Base-by-base conservation (phyloP, 2,113 vertebrate genomes). In the Ivindomyrus marchei region DNA sequence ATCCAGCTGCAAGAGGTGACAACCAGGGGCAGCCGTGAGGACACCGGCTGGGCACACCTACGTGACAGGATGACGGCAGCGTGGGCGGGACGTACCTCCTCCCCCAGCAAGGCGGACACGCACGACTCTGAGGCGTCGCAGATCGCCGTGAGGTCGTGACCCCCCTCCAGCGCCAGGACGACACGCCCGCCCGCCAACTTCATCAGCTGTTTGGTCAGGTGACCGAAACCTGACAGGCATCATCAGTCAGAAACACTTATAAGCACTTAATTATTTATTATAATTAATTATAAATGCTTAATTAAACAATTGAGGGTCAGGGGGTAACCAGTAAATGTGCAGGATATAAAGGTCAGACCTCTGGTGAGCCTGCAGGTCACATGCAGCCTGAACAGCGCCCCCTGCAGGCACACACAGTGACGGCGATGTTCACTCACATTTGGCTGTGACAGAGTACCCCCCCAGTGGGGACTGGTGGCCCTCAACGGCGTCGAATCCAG, bases 191-290 rank as follows among this genome's bases (percentile, higher is more conserved):
- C 96, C 0, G 97, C 97, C 94, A 97, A 90, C 83, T 94, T 96
- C 97, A 97, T 97, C 94, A 97, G 94, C 95, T 97, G 97, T 93
- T 96, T 96, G 83, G 97, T 97, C 89, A 97, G 93, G 94, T 97
- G 96, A 62, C 97, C 97, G 0, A 98, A 98, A 94, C 97, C 97
- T 98, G 92, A 50, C 19, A 27, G 36, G 56, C 19, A 50, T 39
- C 21, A 39, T 88, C 56, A 62, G 53, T 45, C 56, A 45, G 31
- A 58, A 8, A n/a, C 85, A 10, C 21, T 47, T 24, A 46, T 6
- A 47, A 31, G 21, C 15, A 7, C 49, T 87, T 86, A 62, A 66
- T 27, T 66, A 66, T 66, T 66, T 66, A 84, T 9, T 46, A 49
- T 21, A 49, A 85, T n/a, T 47, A 49, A 49, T 24, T 45, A 85